These are phyloP conservation scores for Pagetopsis macropterus DNA, from an alignment of 2,797 vertebrate genomes.

Conservation along the genomic window DNA sequence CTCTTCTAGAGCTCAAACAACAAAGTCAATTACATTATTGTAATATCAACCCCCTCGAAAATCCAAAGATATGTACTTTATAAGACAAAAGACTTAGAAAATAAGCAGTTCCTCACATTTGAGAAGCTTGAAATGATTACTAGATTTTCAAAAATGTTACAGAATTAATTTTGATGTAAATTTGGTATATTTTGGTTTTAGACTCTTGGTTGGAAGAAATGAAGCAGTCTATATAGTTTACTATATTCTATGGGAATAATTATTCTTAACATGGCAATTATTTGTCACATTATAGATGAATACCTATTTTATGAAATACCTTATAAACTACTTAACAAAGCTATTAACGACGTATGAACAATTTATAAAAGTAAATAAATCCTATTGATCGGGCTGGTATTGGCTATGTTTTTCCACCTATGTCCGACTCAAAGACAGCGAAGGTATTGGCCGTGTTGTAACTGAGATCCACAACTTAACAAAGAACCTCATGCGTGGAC, in stretches of 20 bases:
- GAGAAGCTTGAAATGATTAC: not conserved
- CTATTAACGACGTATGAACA: not conserved
- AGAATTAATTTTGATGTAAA: no score
- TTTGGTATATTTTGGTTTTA: not conserved
- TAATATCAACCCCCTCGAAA: not conserved
- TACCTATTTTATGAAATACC: not conserved
- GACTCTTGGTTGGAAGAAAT: not conserved
- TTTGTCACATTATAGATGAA: not conserved
- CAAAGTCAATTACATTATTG: not conserved
- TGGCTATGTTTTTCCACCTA: slow-evolving; percentile 25
- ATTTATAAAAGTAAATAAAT: slow-evolving; percentile 1
- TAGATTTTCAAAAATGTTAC: not conserved
- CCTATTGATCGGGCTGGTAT: not conserved
- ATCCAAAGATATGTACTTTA: not conserved
- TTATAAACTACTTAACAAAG: not conserved
- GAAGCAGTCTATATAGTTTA: not conserved
- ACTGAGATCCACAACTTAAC: slow-evolving; percentile 48
- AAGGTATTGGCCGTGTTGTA: slow-evolving; percentile 35
- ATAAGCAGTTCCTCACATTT: not conserved
- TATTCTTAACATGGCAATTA: not conserved
- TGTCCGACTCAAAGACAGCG: slow-evolving; percentile 24
- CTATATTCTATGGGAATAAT: not conserved
- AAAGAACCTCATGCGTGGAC: slow-evolving; percentile 46
- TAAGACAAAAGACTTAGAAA: not conserved
- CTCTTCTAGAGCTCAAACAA: not conserved